Percentiles rank a stretch among this genome's conserved stretches.
These are phyloP conservation scores for Delichon dasypus DNA, from an alignment of 2,797 vertebrate species.

Conservation along the genomic window DNA sequence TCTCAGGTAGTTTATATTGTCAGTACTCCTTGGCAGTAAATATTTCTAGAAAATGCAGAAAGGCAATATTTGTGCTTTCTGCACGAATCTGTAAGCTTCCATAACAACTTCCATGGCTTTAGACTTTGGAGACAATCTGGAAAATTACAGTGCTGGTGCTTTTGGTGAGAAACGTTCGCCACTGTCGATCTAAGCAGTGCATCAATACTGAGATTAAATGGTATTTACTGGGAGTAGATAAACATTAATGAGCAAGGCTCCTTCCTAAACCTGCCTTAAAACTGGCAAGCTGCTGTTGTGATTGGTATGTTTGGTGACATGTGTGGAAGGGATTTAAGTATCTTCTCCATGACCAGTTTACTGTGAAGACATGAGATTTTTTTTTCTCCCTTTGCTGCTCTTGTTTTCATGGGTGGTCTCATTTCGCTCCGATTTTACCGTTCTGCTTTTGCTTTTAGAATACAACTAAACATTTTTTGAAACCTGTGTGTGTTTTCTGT, in stretches of 20 bases:
- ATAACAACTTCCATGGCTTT: not conserved
- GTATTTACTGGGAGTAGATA: conserved; percentile 63
- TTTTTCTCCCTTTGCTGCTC: accelerated
- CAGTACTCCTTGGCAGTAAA: not conserved
- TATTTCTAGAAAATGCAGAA: not conserved
- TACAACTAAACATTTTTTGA: not conserved
- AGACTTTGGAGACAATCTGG: not conserved
- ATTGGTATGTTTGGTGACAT: conserved; percentile 62
- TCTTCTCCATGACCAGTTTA: conserved; percentile 36
- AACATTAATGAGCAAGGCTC: conserved; percentile 54
- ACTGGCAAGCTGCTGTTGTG: conserved; percentile 47
- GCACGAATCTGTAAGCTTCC: not conserved
- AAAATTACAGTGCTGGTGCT: not conserved
- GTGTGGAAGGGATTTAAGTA: conserved; percentile 61
- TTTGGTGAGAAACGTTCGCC: not conserved
- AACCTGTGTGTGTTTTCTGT: not conserved
- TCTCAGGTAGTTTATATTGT: not conserved
- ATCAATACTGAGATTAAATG: conserved; percentile 63
- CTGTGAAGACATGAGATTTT: not conserved
- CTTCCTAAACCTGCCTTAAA: conserved; percentile 69
- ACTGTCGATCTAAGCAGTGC: not conserved
- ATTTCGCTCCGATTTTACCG: not conserved
- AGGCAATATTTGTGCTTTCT: not conserved
- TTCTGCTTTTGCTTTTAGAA: not conserved
- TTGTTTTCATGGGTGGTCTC: conserved; percentile 16